Conservation (phyloP, 2,113 vertebrate genomes). For the Callithrix jacchus region DNA sequence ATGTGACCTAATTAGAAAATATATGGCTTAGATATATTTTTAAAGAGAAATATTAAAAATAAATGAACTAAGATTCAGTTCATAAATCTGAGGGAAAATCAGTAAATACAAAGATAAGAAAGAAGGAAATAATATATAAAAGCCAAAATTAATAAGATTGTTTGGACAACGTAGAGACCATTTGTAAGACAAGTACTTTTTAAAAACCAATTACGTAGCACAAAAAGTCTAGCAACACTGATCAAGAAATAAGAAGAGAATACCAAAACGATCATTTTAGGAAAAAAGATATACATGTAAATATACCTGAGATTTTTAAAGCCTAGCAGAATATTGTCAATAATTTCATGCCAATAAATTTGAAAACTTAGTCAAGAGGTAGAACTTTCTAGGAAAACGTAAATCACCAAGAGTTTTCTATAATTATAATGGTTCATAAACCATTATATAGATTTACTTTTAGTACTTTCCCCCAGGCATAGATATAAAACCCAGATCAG, state of each 20-base stretch:
- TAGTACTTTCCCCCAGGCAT: neutral
- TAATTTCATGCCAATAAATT: neutral
- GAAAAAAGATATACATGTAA: neutral
- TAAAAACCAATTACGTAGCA: neutral
- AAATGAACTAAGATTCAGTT: neutral
- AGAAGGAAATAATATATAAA: neutral
- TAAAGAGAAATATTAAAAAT: constrained; percentile 13
- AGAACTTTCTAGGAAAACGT: neutral
- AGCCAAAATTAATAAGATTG: neutral
- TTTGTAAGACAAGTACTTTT: neutral
- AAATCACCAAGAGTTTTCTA: neutral
- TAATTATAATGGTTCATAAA: neutral
- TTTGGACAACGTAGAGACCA: neutral
- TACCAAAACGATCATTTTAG: neutral
- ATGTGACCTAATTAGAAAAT: neutral
- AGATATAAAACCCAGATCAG: neutral
- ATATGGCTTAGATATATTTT: neutral
- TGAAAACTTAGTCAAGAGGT: neutral
- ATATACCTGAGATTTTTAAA: constrained; percentile 19
- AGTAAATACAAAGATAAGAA: neutral
- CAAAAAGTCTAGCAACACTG: neutral
- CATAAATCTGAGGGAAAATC: neutral
- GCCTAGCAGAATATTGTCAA: neutral
- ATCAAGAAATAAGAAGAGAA: neutral
- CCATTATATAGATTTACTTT: neutral